Conservation (phyloP, 2,113 vertebrate species). For the Sakesphorus luctuosus region DNA sequence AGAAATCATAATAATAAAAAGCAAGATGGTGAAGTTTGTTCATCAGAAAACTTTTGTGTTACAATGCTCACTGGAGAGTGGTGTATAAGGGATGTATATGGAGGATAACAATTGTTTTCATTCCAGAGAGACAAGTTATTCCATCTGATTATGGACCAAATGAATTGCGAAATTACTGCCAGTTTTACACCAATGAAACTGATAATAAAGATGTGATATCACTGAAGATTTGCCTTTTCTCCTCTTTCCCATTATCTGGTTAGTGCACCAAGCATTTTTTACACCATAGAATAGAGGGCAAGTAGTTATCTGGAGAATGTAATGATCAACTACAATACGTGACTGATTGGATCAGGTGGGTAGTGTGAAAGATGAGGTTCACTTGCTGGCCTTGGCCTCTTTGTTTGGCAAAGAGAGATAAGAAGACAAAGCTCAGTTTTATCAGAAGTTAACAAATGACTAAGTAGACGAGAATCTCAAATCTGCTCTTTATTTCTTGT, state of each 20-base stretch:
- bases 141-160: background rate
- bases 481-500: constrained; percentile 8
- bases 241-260: background rate
- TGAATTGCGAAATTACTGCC: background rate
- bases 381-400: constrained; percentile 55
- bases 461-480: background rate
- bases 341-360: constrained; percentile 56
- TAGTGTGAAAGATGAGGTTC: constrained; percentile 60
- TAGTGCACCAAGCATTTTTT: background rate
- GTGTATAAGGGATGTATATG: background rate
- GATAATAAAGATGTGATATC: background rate
- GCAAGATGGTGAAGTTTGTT: background rate
- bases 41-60: background rate
- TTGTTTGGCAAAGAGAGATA: constrained; percentile 53
- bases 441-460: constrained; percentile 51
- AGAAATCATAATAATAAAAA: background rate
- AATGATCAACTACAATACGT: constrained; percentile 67
- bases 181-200: background rate
- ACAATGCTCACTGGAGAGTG: background rate
- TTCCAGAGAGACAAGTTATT: background rate
- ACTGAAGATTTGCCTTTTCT: background rate
- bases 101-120: background rate
- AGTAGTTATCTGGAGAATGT: constrained; percentile 37
- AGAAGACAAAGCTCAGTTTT: constrained; percentile 61
- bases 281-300: background rate